Base-by-base conservation (phyloP, 2,888 invertebrate species). In the Platycheirus rosarum region DNA sequence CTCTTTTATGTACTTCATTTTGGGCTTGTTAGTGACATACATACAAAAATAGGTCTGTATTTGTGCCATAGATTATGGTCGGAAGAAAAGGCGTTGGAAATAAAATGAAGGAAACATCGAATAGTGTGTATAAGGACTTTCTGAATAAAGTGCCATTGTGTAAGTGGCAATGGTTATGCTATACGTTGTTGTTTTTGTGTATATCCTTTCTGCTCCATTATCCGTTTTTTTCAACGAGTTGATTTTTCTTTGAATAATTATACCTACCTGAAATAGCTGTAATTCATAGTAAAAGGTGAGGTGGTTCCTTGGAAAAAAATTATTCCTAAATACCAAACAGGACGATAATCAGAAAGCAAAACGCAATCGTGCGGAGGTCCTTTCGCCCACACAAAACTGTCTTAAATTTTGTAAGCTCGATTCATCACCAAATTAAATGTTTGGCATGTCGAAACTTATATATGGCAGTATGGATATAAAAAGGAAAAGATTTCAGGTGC, bases 41-140 rank as follows among this genome's bases (percentile, higher is more conserved):
- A 63, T 48, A 49, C 14, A 73, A 4, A 55, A 23, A 44, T 51
- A n/a, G 26, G 55, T 65, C 26, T 51, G 57, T 49, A 23, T 53
- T 35, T 69, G 29, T 79, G 55, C 46, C 69, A 40, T 55, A 37
- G 13, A 14, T 16, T 23, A 35, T 23, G 35, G 20, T 35, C 13
- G 23, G 14, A 57, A 57, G 51, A 80, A 76, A 60, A 80, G 76
- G 76, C 76, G 70, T 76, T 76, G 80, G 76, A 66, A 80, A 71
- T 80, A 71, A 80, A 80, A 76, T 76, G 80, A 80, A 76, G 76
- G 66, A 80, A 75, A 70, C 75, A 60, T 60, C 60, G 76, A 80
- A 76, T 51, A 76, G 70, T 80, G 80, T 80, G 80, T 80, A 80
- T 80, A 80, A 76, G 80, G 76, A 80, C 76, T 80, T 80, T 69